Conservation (phyloP, 2,797 vertebrate genomes). For the Pteronotus mesoamericanus region DNA sequence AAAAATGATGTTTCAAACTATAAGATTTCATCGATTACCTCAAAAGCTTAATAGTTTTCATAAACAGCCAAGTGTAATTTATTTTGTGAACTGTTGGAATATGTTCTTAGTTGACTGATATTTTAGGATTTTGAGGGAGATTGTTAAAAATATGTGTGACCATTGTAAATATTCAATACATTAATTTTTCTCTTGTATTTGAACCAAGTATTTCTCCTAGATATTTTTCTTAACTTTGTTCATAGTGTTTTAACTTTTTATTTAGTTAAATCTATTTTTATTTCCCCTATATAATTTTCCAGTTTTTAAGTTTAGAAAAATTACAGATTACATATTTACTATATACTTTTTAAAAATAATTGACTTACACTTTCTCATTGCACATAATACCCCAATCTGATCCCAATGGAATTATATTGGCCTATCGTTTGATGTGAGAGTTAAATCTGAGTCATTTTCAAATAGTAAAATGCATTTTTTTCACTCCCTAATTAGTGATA, state of each 20-base stretch:
- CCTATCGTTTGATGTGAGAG: background rate
- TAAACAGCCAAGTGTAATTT: background rate
- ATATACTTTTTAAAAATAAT: background rate
- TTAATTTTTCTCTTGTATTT: conserved; percentile 12
- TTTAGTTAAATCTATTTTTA: background rate
- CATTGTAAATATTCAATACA: background rate
- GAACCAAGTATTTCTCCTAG: background rate
- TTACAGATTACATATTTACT: background rate
- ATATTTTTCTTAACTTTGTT: background rate
- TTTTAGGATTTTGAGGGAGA: background rate
- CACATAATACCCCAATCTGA: background rate
- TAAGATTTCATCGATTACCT: background rate
- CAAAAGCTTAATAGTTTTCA: background rate
- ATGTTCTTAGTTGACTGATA: background rate
- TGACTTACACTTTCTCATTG: background rate
- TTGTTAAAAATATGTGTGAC: background rate
- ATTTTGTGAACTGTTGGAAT: background rate
- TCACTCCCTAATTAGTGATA: background rate
- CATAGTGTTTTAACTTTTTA: background rate
- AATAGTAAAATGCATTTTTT: background rate
- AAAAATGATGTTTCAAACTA: background rate
- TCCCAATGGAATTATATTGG: background rate
- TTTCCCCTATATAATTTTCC: background rate
- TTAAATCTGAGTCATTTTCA: background rate
- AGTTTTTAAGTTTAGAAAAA: conserved; percentile 3